Base-by-base conservation (phyloP, 2,888 invertebrate genomes). In the Phengaris alcon region DNA sequence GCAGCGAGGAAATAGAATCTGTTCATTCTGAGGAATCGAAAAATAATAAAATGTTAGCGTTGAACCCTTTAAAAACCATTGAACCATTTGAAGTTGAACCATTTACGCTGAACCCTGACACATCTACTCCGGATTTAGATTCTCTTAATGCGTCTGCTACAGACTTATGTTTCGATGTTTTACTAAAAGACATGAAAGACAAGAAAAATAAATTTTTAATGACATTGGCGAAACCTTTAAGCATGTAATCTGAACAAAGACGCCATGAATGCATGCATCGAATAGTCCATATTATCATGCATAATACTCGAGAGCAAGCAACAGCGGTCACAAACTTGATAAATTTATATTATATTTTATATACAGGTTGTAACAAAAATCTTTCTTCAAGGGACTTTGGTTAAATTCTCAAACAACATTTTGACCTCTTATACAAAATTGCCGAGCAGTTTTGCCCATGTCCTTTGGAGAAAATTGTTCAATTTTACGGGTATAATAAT, bases 231-330 rank as follows among this genome's bases (percentile, higher is more conserved):
- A 73, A 73, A 73, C 73, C 73, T 73, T 73, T 73, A 73, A 44
- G 57, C 55, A 73, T 55, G 55, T 73, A 44, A 44, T 55, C 55
- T 55, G 73, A 55, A 57, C 10, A 73, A 55, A 22, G 73, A 57
- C 73, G 55, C n/a, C 7, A 73, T 54, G 73, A 73, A 73, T 73
- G 73, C 73, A 73, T 73, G 73, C 73, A 73, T 73, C 55, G n/a
- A 73, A 73, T 73, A 44, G 55, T 46, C 57, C 55, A 73, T 55
- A 44, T 73, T 55, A n/a, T 73, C 55, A 57, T 73, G 73, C 44
- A 55, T 55, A 73, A 44, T 73, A 73, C 55, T 35, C 73, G 73
- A 73, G 73, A 73, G 55, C 73, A 73, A 73, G 70, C 70, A 51
- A 70, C 51, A 70, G 10, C 52, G n/a, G 51, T 48, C 48, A 70